Evolutionary conservation across 2,888 invertebrate genomes (phyloP), one percentile per base, ranked within the genome.

Genomic region (Teleiodes luculella): DNA sequence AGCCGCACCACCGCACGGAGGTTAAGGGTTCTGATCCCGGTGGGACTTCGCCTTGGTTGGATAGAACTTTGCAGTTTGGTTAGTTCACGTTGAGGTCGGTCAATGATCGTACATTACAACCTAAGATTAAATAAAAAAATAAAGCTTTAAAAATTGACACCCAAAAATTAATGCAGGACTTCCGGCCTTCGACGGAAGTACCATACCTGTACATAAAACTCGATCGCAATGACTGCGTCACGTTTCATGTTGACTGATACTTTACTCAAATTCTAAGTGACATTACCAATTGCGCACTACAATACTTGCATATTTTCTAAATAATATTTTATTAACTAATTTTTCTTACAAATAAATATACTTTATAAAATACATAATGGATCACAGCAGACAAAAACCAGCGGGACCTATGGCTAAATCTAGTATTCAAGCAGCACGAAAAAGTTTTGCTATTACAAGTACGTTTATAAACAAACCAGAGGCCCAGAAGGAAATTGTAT

Each of bases 341-440:
- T 6, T 39, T 39, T 16, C 14, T 39, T 39, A 16, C 8, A 8
- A n/a, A n/a, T n/a, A n/a, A n/a, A n/a, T n/a, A 13, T 35, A 13
- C 35, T 2, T 35, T 11, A 2, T 33, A n/a, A n/a, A 24, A 33
- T 16, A 41, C 6, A 48, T n/a, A 7, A 48, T 48, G 48, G 24
- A 48, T 18, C 20, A 48, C 48, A 14, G 7, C 1, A 48, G 48
- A 18, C 20, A 13, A 72, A 58, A 62, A 18, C 48, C 54, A 30
- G 72, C 86, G 11, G 86, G 85, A 1, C 86, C 86, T 28, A 76
- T 85, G 76, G 76, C 85, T 16, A 62, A 72, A 28, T 68, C 75
- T 53, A 83, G 78, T 63, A 49, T 72, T 31, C 75, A 70, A 60
- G 50, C 66, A 39, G 73, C 80, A 1, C 68, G 73, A n/a, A 87